phyloP scores from a whole-genome alignment of 2,888 invertebrate genomes.

The Drosophila siamana region DNA sequence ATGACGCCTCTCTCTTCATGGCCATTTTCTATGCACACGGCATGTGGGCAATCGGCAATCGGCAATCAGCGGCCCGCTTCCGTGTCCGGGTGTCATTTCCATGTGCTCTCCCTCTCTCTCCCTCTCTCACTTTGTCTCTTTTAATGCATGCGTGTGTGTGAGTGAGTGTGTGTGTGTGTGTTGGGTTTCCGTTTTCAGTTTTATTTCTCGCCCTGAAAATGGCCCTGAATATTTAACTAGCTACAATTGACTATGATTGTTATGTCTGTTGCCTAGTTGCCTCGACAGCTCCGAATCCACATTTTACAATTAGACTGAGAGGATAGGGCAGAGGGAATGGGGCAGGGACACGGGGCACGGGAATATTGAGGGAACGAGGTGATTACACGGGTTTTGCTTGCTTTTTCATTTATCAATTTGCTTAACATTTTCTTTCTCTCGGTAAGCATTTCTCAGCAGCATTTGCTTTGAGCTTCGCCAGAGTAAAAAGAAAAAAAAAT shows the following conservation, averaged over 20 bases:
- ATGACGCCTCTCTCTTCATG: conserved; percentile 22
- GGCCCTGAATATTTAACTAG: conserved; percentile 76
- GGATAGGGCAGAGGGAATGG: not conserved
- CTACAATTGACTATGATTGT: conserved; percentile 78
- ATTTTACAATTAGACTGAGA: conserved; percentile 61
- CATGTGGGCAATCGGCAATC: conserved; percentile 76
- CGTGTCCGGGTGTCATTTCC: conserved; percentile 60
- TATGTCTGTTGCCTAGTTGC: conserved; percentile 56
- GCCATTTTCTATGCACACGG: conserved; percentile 68
- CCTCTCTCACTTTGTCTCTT: not conserved
- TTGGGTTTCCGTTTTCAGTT: conserved; percentile 53
- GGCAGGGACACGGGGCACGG: not conserved
- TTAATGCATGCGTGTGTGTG: not conserved
- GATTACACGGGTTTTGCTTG: conserved; percentile 19
- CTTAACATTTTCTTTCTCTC: conserved; percentile 44
- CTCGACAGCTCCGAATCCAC: conserved; percentile 19
- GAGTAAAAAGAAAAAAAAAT: conserved; percentile 49
- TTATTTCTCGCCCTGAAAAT: conserved; percentile 70
- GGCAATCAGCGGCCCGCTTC: conserved; percentile 53
- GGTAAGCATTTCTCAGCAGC: conserved; percentile 20
- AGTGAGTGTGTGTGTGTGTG: conserved; percentile 13
- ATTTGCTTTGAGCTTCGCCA: conserved; percentile 29
- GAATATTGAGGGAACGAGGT: conserved; percentile 5
- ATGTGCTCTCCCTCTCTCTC: not conserved
- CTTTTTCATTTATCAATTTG: conserved; percentile 73